A percentile compares a stretch with the other conserved stretches of the same genome.
These are phyloP conservation scores for Apistogramma diplotaenia DNA, from an alignment of 2,113 vertebrate species.

Conservation along the genomic window DNA sequence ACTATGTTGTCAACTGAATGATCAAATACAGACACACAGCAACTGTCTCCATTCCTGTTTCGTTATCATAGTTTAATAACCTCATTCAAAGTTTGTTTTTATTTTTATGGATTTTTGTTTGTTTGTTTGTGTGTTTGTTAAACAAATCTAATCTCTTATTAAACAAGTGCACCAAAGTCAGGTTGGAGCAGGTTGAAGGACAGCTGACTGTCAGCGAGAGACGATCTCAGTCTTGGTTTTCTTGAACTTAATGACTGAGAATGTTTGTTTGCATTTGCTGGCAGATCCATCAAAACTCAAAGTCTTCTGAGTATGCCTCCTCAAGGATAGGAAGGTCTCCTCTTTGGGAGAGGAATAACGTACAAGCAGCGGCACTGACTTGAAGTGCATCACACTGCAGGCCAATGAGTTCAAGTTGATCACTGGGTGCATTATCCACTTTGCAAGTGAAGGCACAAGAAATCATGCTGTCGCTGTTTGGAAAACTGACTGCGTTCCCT, in stretches of 20 bases:
- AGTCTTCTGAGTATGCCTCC: background rate
- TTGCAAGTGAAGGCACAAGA: background rate
- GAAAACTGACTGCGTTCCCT: background rate
- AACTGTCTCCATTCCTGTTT: background rate
- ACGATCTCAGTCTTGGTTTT: background rate
- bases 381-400: background rate
- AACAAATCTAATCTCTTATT: background rate
- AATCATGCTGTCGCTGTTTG: slow-evolving; percentile 24
- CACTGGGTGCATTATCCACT: background rate
- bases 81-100: background rate
- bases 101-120: background rate
- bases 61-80: rapidly evolving
- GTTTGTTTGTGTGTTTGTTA: too few relatives aligned
- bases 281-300: background rate
- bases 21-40: background rate
- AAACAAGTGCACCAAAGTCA: background rate
- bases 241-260: background rate
- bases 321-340: background rate
- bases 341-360: background rate
- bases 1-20: background rate
- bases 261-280: background rate
- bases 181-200: background rate
- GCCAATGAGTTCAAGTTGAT: background rate
- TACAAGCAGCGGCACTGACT: background rate
- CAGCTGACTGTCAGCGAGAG: background rate